Evolutionary conservation across 2,797 vertebrate species (phyloP).

Genomic region (Microhierax caerulescens): DNA sequence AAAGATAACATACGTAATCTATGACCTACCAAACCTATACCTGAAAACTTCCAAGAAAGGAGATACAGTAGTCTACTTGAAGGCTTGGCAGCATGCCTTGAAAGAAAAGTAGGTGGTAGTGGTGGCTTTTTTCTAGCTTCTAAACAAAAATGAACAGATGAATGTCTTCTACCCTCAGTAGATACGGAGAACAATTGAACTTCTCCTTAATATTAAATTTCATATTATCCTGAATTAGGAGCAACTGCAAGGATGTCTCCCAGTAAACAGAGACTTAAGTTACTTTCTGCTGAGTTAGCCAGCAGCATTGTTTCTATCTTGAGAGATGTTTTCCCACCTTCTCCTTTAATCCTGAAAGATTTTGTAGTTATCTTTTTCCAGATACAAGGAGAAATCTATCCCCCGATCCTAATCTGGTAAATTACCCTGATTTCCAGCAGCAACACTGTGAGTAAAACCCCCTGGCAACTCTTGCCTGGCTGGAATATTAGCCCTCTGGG

Average conservation of each 20-base stretch:
- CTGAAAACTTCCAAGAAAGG: neutral
- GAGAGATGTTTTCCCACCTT: neutral
- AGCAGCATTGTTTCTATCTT: neutral
- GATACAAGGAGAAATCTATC: neutral
- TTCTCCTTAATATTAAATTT: neutral
- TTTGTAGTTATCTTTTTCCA: neutral
- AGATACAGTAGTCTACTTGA: neutral
- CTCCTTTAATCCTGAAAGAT: neutral
- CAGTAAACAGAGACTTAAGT: neutral
- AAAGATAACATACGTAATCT: neutral
- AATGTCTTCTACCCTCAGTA: neutral
- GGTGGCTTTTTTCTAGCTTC: neutral
- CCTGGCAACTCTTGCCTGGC: neutral
- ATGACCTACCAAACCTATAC: neutral
- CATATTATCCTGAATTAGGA: neutral
- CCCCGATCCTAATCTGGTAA: neutral
- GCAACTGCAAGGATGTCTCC: neutral
- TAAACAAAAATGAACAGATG: neutral
- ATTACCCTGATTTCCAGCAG: neutral
- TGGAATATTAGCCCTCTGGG: neutral
- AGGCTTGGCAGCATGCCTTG: no score
- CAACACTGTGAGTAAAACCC: neutral
- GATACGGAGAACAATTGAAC: neutral
- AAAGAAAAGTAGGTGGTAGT: neutral
- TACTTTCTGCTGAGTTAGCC: neutral